Base-by-base conservation (phyloP, 2,113 vertebrate genomes). In the Aspidoscelis tigris region DNA sequence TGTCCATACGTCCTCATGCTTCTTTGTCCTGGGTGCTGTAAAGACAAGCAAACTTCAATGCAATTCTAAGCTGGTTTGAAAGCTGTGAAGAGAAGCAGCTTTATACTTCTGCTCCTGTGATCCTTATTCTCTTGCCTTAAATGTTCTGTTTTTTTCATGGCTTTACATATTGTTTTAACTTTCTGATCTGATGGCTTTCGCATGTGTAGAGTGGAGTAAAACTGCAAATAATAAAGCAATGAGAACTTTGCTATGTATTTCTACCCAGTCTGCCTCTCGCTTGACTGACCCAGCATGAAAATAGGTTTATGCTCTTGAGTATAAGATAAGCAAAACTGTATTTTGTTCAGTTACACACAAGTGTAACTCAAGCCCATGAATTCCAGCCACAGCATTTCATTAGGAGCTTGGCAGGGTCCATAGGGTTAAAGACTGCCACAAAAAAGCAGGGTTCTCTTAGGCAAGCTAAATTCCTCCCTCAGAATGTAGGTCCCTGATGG, bases 401-500 rank as follows among this genome's bases (percentile, higher is more conserved):
- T 24, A 4, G 79, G 65, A 68, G 61, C 43, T 73, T 83, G 76
- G 68, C 80, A 44, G 58, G 68, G 69, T 77, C 81, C 72, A 68
- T 83, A 55, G 0, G 20, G 66, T 64, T 50, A 78, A 85, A 86
- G 47, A 80, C 39, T 73, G 43, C 70, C n/a, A 9, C 7, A 79
- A 5, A 2, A 66, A 77, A 16, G 58, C 77, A 74, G 43, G 76
- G 43, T 80, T 50, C 58, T 72, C 69, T 78, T 43, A 39, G 69
- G 76, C 76, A 73, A 80, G 58, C n/a, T 81, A 73, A 22, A 84
- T 83, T 91, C 39, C 82, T 84, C 72, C 85, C 88, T 80, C 14
- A 7, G 83, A 18, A 41, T 89, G 86, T 75, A 86, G 89, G 82
- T 86, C 75, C 85, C 88, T 88, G 85, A 88, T 77, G 71, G 90